Evolutionary conservation across 35 echinoderm and acorn worm species (phyloP).

Genomic region (Apostichopus japonicus): DNA sequence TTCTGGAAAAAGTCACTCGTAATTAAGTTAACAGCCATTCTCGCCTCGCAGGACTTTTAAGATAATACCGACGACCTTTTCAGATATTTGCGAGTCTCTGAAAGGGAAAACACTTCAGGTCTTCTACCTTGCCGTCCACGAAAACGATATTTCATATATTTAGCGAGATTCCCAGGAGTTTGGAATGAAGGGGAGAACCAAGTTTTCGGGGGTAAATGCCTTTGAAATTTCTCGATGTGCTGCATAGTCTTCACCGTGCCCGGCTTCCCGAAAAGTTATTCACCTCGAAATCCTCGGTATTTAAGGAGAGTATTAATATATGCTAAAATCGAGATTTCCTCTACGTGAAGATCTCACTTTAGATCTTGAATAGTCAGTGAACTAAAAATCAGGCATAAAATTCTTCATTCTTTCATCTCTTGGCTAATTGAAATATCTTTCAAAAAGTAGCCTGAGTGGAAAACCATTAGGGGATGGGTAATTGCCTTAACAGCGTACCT

Average conservation of each 20-base stretch:
- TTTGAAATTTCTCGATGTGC: neutral
- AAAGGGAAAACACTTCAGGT: neutral
- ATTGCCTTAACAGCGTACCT: conserved; percentile 33
- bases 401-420: neutral
- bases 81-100: neutral
- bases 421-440: conserved; percentile 10
- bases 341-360: neutral
- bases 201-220: neutral
- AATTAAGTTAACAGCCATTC: too few species aligned
- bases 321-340: neutral
- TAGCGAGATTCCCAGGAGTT: neutral
- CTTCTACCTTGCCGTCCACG: neutral
- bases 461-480: conserved; percentile 42
- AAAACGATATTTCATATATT: neutral
- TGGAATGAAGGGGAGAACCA: neutral
- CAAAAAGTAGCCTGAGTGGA: neutral
- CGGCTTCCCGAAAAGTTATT: neutral
- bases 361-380: conserved; percentile 4
- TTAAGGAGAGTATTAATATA: neutral
- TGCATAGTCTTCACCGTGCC: neutral
- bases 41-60: too few species aligned
- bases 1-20: too few species aligned
- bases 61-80: neutral
- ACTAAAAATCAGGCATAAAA: neutral
- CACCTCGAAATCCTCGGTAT: neutral